These are phyloP conservation scores for Anoplophora glabripennis DNA, from an alignment of 1,140 invertebrate genomes.

Conservation along the genomic window DNA sequence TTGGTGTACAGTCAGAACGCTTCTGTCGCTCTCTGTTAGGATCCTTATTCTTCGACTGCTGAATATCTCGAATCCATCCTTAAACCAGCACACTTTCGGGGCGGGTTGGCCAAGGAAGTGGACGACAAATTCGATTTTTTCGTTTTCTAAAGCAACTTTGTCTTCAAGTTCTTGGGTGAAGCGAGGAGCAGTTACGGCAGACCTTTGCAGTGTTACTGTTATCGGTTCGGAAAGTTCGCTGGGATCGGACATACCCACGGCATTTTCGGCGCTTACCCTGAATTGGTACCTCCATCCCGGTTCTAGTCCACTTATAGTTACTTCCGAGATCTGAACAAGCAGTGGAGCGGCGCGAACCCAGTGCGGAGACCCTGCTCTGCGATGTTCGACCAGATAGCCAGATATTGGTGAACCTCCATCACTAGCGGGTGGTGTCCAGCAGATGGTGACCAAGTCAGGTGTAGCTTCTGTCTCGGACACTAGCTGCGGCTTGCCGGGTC, in stretches of 20 bases:
- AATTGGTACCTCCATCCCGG: constrained; percentile 88
- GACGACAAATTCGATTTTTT: constrained; percentile 80
- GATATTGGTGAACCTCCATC: constrained; percentile 89
- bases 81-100: constrained; percentile 91
- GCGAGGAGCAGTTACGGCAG: constrained; percentile 62
- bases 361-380: constrained; percentile 69
- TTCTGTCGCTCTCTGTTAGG: constrained; percentile 71
- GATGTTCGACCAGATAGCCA: constrained; percentile 79
- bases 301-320: constrained; percentile 73
- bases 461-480: constrained; percentile 62
- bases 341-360: constrained; percentile 74
- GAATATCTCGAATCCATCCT: constrained; percentile 82
- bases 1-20: constrained; percentile 78
- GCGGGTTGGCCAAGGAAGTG: constrained; percentile 76
- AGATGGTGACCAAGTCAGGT: constrained; percentile 81
- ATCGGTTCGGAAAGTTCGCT: constrained; percentile 75
- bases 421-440: constrained; percentile 76
- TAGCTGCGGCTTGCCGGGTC: constrained; percentile 74
- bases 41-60: constrained; percentile 77
- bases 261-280: constrained; percentile 83
- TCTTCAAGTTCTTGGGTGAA: constrained; percentile 68
- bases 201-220: constrained; percentile 68
- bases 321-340: constrained; percentile 65
- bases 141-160: constrained; percentile 69
- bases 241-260: constrained; percentile 74